Evolutionary conservation across 2,888 invertebrate genomes (phyloP).

Genomic region (Petrolisthes manimaculis): DNA sequence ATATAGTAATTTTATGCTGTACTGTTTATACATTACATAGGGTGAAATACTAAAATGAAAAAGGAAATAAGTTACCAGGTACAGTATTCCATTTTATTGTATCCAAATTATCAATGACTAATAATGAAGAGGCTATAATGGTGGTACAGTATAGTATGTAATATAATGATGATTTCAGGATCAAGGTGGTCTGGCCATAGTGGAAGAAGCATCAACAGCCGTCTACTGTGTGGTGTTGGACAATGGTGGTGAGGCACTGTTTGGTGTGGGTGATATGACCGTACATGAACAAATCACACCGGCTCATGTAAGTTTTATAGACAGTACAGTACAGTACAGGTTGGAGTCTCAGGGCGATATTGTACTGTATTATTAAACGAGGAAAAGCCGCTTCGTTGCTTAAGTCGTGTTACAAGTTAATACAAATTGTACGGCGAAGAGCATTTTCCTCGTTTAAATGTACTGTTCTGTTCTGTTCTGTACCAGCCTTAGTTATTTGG

Average conservation of each 20-base stretch:
- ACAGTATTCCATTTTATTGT: too few relatives aligned
- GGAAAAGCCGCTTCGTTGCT: too few relatives aligned
- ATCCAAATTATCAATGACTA: too few relatives aligned
- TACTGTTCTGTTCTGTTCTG: too few relatives aligned
- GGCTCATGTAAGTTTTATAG: slow-evolving; percentile 74
- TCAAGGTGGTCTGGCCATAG: slow-evolving; percentile 68
- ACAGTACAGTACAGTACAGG: slow-evolving; percentile 8
- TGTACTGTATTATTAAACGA: too few relatives aligned
- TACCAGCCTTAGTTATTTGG: too few relatives aligned
- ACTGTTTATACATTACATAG: neutral
- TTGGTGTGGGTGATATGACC: slow-evolving; percentile 87
- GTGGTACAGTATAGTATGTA: too few relatives aligned
- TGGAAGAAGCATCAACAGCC: slow-evolving; percentile 74
- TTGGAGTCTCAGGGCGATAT: neutral
- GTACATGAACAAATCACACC: slow-evolving; percentile 80
- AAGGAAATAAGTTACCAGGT: too few relatives aligned
- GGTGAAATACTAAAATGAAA: neutral
- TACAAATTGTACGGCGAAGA: too few relatives aligned
- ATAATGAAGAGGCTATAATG: too few relatives aligned
- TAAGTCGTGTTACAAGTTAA: too few relatives aligned
- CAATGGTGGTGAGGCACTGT: slow-evolving; percentile 80
- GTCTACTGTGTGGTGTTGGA: slow-evolving; percentile 84
- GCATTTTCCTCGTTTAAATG: too few relatives aligned
- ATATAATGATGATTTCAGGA: slow-evolving; percentile 67
- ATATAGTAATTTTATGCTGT: neutral